Base-by-base conservation (phyloP, 2,888 invertebrate species). In the Barypeithes pellucidus region DNA sequence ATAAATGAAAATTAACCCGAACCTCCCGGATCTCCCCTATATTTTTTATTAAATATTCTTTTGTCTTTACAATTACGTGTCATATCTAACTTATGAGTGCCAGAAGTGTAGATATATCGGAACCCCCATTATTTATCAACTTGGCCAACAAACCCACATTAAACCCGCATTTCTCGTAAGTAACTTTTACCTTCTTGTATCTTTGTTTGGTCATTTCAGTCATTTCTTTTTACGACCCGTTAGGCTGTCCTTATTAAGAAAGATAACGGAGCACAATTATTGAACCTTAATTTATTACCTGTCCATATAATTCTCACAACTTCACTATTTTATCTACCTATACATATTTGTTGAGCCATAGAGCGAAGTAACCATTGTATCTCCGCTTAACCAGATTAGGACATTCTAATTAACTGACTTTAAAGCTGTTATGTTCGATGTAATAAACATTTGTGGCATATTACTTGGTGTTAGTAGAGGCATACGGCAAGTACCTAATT, bases 391-490 rank as follows among this genome's bases (percentile, higher is more conserved):
- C 33, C 54, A 33, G 54, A 57, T 57, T 57, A 33, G 33, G 54
- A 18, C 18, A 57, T 57, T n/a, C 3, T 57, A 33, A 33, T 57
- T 33, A 33, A 33, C 54, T 29, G 20, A 14, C 14, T 52, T 22
- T 14, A 29, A 52, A 52, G 54, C 18, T 29, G 54, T 33, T 57
- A 57, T 33, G 18, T 57, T 11, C 14, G 16, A 16, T 52, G 18
- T 57, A 57, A 33, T 57, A 57, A 57, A 57, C 33, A 9, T 57
- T 29, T 18, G n/a, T 57, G 16, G 16, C 33, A 57, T 57, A 33
- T 33, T 33, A 33, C 33, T 29, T 14, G 54, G 18, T 57, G 0
- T n/a, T n/a, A n/a, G n/a, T n/a, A n/a, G n/a, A n/a, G 33, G 22
- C 33, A 57, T 57, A 57, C 33, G 54, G 33, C 33, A 2, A 33